Percentiles rank a stretch among this genome's conserved stretches.
Conservation (phyloP, 2,888 invertebrate species). For the Ochropleura plecta region DNA sequence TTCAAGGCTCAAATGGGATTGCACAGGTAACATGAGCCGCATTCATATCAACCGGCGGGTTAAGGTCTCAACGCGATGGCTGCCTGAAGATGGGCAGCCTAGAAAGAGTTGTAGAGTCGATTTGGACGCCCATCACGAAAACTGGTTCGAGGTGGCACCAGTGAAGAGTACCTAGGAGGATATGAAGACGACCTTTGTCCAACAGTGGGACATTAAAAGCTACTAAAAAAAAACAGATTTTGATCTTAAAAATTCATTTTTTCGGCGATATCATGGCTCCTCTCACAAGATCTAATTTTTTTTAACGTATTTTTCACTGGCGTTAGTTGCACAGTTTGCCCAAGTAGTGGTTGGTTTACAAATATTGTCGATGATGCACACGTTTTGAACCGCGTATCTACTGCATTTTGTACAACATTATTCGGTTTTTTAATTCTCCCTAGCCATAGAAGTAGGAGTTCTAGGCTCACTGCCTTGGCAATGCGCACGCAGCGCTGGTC, state of each 20-base stretch:
- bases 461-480: constrained; percentile 24
- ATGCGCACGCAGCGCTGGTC: constrained; percentile 19
- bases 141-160: too few relatives aligned
- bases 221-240: background rate
- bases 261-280: background rate
- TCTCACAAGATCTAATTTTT: background rate
- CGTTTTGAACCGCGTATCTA: background rate
- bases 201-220: too few relatives aligned
- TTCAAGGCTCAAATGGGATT: too few relatives aligned
- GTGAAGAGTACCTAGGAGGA: too few relatives aligned
- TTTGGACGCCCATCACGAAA: too few relatives aligned
- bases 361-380: background rate
- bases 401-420: background rate
- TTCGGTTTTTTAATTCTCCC: background rate
- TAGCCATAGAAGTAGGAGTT: background rate
- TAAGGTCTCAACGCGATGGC: too few relatives aligned
- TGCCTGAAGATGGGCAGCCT: too few relatives aligned
- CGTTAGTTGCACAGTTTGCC: background rate
- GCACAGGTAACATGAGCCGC: too few relatives aligned
- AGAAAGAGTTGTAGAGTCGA: too few relatives aligned
- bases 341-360: background rate
- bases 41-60: too few relatives aligned
- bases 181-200: too few relatives aligned
- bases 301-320: background rate
- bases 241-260: background rate